Evolutionary conservation across 2,888 invertebrate species (phyloP).

Genomic region (Orthosia incerta): DNA sequence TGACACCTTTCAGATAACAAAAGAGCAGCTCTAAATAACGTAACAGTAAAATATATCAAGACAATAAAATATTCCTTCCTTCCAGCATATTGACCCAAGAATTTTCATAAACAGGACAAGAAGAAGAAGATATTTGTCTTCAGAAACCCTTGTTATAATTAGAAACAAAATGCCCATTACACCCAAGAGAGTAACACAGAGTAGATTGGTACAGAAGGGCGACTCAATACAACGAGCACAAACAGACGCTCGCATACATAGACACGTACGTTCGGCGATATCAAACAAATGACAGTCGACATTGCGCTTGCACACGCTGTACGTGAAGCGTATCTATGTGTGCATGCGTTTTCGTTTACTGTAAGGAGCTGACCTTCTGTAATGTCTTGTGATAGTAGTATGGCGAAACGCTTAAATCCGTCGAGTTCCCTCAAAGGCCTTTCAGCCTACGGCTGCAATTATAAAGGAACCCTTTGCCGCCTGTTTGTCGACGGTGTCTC

Average conservation of each 20-base stretch:
- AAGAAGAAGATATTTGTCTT: conserved; percentile 11
- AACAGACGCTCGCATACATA: neutral
- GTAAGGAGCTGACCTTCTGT: conserved; percentile 1
- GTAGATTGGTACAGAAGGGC: neutral
- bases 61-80: conserved; percentile 20
- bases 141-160: conserved; percentile 31
- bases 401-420: conserved; percentile 53
- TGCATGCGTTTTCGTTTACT: neutral
- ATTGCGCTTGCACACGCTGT: neutral
- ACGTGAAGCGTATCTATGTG: neutral
- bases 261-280: too few relatives aligned
- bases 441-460: conserved; percentile 65
- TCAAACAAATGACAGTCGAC: neutral
- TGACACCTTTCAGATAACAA: neutral
- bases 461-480: conserved; percentile 61
- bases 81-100: conserved; percentile 17
- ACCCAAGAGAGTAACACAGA: conserved; percentile 1
- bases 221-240: neutral
- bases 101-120: conserved; percentile 46
- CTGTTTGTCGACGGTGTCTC: conserved; percentile 59
- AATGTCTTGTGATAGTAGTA: neutral
- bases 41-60: conserved; percentile 17
- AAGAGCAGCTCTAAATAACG: conserved; percentile 1
- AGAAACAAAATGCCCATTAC: conserved; percentile 49
- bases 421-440: conserved; percentile 63